Percentiles rank a stretch among this genome's conserved stretches.
Conservation (phyloP, 2,113 vertebrate species). For the Hucho hucho region DNA sequence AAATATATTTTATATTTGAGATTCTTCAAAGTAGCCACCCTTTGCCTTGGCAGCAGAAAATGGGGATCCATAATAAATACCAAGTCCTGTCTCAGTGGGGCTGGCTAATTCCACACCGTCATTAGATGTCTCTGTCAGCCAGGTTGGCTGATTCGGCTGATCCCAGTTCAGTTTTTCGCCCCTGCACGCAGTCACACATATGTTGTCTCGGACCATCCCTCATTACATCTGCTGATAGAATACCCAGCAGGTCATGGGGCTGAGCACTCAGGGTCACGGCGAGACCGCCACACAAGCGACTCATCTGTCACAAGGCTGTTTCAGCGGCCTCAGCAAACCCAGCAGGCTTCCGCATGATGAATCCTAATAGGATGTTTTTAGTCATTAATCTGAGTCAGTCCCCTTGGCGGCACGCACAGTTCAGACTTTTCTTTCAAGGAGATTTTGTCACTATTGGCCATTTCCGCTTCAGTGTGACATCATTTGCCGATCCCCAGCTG, state of each 20-base stretch:
- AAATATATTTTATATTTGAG: too few species aligned
- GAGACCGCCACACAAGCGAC: not conserved
- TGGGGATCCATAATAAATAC: too few species aligned
- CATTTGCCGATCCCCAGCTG: not conserved
- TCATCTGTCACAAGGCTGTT: conserved; percentile 3
- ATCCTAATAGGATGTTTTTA: conserved; percentile 8
- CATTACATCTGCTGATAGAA: not conserved
- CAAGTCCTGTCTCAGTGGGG: not conserved
- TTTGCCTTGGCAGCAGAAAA: too few species aligned
- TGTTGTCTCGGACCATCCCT: not conserved
- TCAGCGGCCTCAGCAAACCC: not conserved
- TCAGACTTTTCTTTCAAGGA: conserved; percentile 6
- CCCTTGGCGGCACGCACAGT: not conserved
- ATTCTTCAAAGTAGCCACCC: too few species aligned
- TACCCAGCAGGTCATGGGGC: conserved; percentile 3
- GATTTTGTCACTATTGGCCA: conserved; percentile 3
- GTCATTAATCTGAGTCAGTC: conserved; percentile 10
- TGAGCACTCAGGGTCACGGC: conserved; percentile 3
- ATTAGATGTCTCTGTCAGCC: not conserved
- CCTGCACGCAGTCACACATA: not conserved
- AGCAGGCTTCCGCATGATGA: not conserved
- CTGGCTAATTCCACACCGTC: not conserved
- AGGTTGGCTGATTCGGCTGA: not conserved
- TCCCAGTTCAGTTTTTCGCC: not conserved
- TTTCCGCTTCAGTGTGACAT: not conserved